These are phyloP conservation scores for Brachyrhaphis roseni DNA, from an alignment of 2,797 vertebrate genomes.

Conservation along the genomic window DNA sequence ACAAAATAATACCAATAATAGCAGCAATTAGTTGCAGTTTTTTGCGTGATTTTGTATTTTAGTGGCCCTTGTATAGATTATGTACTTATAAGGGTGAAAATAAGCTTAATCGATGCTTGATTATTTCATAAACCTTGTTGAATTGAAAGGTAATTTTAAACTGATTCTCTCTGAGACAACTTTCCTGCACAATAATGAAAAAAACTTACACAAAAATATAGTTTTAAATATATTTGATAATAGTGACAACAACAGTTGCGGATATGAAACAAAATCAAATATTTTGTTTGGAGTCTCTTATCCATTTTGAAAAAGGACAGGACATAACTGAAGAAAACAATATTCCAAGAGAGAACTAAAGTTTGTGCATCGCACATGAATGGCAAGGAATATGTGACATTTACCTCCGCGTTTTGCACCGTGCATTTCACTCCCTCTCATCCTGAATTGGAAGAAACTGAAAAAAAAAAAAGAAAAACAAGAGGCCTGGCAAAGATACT, in stretches of 20 bases:
- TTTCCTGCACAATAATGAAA: not conserved
- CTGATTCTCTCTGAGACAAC: not conserved
- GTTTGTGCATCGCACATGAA: not conserved
- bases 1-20: not conserved
- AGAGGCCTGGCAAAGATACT: not conserved
- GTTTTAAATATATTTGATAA: not conserved
- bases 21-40: not conserved
- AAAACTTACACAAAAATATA: not conserved
- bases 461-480: slow-evolving; percentile 4
- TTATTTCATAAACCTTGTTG: not conserved
- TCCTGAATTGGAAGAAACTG: not conserved
- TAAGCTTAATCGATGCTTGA: not conserved
- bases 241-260: not conserved
- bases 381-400: slow-evolving; percentile 11
- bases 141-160: not conserved
- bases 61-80: too few species aligned
- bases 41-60: too few species aligned
- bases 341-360: not conserved
- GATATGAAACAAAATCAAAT: not conserved
- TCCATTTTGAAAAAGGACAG: not conserved
- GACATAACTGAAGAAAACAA: not conserved
- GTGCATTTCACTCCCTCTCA: not conserved
- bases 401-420: slow-evolving; percentile 6
- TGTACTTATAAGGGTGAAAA: not conserved
- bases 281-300: not conserved